A percentile compares a stretch with the other conserved stretches of the same genome.
These are phyloP conservation scores for Jordanella pulchra DNA, from an alignment of 2,797 vertebrate species.

Conservation along the genomic window DNA sequence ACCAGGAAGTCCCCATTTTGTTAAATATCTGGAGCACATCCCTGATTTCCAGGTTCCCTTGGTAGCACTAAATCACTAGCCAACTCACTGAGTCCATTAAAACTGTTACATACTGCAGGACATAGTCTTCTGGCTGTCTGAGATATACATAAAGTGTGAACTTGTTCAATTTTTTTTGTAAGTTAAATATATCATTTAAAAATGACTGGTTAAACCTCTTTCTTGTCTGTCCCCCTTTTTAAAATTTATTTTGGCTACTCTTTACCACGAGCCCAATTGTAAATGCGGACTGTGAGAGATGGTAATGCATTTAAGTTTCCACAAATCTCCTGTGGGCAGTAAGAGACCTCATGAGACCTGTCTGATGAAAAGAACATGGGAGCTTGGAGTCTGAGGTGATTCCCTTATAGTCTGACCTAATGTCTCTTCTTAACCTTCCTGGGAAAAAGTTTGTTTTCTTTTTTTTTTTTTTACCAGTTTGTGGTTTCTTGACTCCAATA, in stretches of 20 bases:
- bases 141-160: not conserved
- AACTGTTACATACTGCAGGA: conserved; percentile 14
- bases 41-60: conserved; percentile 65
- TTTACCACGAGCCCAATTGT: not conserved
- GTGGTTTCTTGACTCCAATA: not conserved
- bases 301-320: conserved; percentile 22
- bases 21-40: conserved; percentile 80
- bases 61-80: conserved; percentile 74
- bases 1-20: conserved; percentile 75
- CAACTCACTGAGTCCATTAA: conserved; percentile 48
- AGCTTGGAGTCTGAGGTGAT: conserved; percentile 31
- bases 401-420: conserved; percentile 28
- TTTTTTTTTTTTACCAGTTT: not conserved
- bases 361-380: conserved; percentile 51
- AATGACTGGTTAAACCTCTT: not conserved
- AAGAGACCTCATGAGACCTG: conserved; percentile 38
- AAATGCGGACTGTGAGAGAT: conserved; percentile 26
- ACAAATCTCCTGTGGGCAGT: conserved; percentile 41
- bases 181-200: not conserved
- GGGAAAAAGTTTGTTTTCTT: conserved; percentile 1
- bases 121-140: conserved; percentile 5
- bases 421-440: conserved; percentile 28
- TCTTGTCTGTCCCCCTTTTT: not conserved
- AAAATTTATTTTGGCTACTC: not conserved
- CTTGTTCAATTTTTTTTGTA: not conserved